Conservation (phyloP, 53 echinoderm and acorn worm species). For the Actinopyga echinites region DNA sequence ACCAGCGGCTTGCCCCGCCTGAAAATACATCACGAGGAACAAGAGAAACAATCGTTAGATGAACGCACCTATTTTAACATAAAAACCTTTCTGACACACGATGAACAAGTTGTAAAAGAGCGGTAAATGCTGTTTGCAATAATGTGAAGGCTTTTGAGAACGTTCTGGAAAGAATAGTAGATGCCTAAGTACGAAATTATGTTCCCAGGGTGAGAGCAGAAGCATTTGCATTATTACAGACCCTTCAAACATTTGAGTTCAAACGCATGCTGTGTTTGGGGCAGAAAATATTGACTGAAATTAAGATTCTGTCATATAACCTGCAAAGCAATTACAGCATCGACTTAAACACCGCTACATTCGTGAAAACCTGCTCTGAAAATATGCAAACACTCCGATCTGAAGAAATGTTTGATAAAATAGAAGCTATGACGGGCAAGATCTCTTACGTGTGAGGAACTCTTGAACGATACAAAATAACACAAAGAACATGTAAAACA, state of each 20-base stretch:
- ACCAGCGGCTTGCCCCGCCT: constrained; percentile 3
- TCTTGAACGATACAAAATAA: not conserved
- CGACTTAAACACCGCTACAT: not conserved
- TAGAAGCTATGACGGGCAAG: not conserved
- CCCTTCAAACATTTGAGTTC: not conserved
- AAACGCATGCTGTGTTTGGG: constrained; percentile 4
- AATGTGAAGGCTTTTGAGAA: not conserved
- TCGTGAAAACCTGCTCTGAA: constrained; percentile 14
- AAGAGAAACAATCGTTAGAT: constrained; percentile 9
- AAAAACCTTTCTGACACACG: constrained; percentile 6
- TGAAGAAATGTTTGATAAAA: constrained; percentile 20
- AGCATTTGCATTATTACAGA: constrained; percentile 1
- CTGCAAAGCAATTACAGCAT: constrained; percentile 7
- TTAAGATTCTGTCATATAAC: not conserved
- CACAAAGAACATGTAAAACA: not conserved
- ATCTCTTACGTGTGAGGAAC: not conserved
- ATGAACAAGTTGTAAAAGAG: not conserved
- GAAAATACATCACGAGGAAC: not conserved
- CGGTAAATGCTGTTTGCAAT: not conserved
- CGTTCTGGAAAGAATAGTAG: not conserved
- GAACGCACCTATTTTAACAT: not conserved
- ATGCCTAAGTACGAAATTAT: not conserved
- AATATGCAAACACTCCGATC: constrained; percentile 22
- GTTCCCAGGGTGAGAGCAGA: not conserved
- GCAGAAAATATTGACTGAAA: constrained; percentile 14